Percentiles rank a stretch among this genome's conserved stretches.
phyloP scores from a whole-genome alignment of 2,113 vertebrate species.

The Myiopsitta monachus region DNA sequence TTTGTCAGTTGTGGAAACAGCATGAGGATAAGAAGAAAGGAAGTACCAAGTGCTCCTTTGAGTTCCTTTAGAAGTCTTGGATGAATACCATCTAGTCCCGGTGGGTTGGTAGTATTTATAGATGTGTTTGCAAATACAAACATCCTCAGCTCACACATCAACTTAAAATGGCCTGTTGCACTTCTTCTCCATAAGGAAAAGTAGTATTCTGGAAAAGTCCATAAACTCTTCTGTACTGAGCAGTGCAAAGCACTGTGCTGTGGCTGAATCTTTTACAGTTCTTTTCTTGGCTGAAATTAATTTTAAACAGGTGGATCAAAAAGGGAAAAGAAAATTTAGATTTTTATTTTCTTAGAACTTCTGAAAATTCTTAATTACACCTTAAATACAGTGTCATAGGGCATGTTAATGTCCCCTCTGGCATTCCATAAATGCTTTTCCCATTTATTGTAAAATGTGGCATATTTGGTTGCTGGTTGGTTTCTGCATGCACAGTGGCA shows the following conservation, averaged over 20 bases:
- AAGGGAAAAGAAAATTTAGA: neutral
- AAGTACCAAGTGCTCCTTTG: neutral
- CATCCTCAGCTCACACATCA: neutral
- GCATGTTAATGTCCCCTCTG: neutral
- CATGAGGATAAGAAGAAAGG: neutral
- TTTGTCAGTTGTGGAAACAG: neutral
- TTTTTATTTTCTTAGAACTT: neutral
- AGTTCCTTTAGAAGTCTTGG: neutral
- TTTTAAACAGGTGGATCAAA: neutral
- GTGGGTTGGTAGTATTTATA: neutral
- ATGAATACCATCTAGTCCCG: neutral
- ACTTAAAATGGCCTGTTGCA: neutral
- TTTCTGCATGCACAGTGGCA: neutral
- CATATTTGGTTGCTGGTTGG: neutral
- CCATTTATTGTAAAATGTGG: neutral
- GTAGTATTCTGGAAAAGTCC: neutral
- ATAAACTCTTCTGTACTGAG: neutral
- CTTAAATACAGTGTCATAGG: neutral
- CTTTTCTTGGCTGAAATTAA: neutral
- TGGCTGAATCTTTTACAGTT: neutral
- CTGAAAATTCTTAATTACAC: neutral
- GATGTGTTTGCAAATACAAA: neutral
- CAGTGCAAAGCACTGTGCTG: neutral
- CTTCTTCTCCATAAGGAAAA: neutral
- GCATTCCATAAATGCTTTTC: neutral